Conservation (phyloP, 92 coral and sea anemone genomes). For the Meandrina meandrites region DNA sequence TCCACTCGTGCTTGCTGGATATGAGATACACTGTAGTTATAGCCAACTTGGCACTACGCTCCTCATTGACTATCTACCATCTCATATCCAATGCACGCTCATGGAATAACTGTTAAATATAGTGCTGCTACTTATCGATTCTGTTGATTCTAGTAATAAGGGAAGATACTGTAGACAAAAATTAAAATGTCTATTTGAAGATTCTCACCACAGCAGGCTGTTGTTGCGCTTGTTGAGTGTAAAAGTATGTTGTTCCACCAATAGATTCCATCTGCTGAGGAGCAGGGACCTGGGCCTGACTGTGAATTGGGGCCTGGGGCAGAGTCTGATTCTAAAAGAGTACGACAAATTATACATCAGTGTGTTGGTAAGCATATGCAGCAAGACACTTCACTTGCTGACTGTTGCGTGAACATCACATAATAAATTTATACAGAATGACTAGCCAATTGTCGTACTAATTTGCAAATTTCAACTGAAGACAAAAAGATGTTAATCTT, state of each 20-base stretch:
- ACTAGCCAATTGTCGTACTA: background rate
- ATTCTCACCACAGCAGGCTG: conserved; percentile 90
- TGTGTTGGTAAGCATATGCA: background rate
- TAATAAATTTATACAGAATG: background rate
- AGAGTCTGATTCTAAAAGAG: conserved; percentile 34
- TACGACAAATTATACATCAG: background rate
- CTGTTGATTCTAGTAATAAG: too few relatives aligned
- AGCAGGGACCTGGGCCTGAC: conserved; percentile 58
- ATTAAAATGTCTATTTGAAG: too few relatives aligned
- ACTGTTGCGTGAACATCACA: too few relatives aligned
- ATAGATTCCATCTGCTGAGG: conserved; percentile 91
- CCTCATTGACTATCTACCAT: too few relatives aligned
- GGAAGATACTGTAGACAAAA: too few relatives aligned
- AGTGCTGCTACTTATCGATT: too few relatives aligned
- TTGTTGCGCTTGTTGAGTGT: conserved; percentile 81
- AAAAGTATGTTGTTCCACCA: conserved; percentile 96
- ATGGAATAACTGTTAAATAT: too few relatives aligned
- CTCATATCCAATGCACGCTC: too few relatives aligned
- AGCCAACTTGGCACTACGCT: too few relatives aligned
- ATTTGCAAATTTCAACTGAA: background rate
- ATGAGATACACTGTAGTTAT: too few relatives aligned
- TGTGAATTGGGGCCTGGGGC: conserved; percentile 36
- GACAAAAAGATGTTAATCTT: background rate
- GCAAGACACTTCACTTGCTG: background rate
- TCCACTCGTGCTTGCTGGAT: too few relatives aligned